These are phyloP conservation scores for Deilephila porcellus DNA, from an alignment of 2,888 invertebrate genomes.

Conservation along the genomic window DNA sequence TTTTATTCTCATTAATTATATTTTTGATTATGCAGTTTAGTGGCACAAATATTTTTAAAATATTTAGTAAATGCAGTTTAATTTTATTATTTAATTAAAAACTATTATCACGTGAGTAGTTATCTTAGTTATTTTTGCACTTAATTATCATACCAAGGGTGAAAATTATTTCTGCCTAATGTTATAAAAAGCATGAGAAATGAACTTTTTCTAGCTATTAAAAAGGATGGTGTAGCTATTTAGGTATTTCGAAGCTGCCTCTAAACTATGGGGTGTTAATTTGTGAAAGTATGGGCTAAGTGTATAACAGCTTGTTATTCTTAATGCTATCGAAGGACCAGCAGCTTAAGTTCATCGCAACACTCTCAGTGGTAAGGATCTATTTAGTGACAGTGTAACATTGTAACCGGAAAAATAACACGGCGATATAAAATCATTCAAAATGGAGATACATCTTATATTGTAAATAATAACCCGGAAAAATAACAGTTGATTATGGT, in stretches of 20 bases:
- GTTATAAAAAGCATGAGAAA: neutral
- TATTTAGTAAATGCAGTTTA: neutral
- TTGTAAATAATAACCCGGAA: too few species aligned
- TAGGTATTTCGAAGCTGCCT: neutral
- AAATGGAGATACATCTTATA: too few species aligned
- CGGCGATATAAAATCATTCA: too few species aligned
- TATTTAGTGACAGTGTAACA: neutral
- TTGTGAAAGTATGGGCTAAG: neutral
- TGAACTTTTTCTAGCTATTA: neutral
- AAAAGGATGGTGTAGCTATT: neutral
- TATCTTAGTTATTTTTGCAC: neutral
- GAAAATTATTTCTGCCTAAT: too few species aligned
- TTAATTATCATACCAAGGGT: too few species aligned
- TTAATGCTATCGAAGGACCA: slow-evolving; percentile 67
- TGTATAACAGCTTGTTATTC: slow-evolving; percentile 38
- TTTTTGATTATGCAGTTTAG: neutral
- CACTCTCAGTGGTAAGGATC: slow-evolving; percentile 69
- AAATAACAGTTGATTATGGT: too few species aligned
- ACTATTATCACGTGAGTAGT: neutral
- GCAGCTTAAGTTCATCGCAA: slow-evolving; percentile 62
- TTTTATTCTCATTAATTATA: neutral
- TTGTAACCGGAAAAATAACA: too few species aligned
- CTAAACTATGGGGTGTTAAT: neutral
- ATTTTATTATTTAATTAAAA: neutral
- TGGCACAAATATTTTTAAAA: neutral